Evolutionary conservation across 2,113 vertebrate genomes (phyloP).

Genomic region (Condylura cristata): DNA sequence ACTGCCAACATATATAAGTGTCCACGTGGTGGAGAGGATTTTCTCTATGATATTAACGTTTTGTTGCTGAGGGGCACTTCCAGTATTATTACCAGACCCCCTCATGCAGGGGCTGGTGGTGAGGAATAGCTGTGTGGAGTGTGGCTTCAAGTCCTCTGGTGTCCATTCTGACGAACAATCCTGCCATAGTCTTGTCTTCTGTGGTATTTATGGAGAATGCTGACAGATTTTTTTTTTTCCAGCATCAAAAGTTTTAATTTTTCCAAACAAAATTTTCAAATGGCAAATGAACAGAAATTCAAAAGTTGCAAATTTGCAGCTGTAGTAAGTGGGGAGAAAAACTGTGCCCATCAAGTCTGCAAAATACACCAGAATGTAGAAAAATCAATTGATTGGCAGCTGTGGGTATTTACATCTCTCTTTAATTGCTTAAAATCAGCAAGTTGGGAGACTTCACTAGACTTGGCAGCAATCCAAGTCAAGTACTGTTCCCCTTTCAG

Average conservation of each 20-base stretch:
- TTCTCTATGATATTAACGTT: neutral
- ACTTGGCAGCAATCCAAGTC: slow-evolving; percentile 60
- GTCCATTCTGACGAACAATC: neutral
- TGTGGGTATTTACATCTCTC: slow-evolving; percentile 75
- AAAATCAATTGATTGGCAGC: slow-evolving; percentile 77
- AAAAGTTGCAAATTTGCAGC: slow-evolving; percentile 69
- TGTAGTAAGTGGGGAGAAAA: slow-evolving; percentile 63
- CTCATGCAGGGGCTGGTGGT: neutral
- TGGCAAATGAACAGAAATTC: slow-evolving; percentile 64
- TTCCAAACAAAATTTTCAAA: slow-evolving; percentile 59
- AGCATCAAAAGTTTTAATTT: slow-evolving; percentile 65
- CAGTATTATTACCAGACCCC: neutral
- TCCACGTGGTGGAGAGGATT: neutral
- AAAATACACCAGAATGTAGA: slow-evolving; percentile 61
- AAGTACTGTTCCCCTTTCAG: neutral
- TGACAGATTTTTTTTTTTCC: slow-evolving; percentile 52
- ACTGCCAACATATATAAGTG: neutral
- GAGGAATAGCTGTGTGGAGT: neutral
- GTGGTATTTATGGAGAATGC: slow-evolving; percentile 35
- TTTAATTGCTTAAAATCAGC: slow-evolving; percentile 79
- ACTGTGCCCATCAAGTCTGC: slow-evolving; percentile 68
- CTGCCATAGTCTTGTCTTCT: neutral
- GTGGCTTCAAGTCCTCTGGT: neutral
- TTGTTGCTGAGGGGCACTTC: neutral
- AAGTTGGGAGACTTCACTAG: slow-evolving; percentile 55